Base-by-base conservation (phyloP, 2,797 vertebrate genomes). In the Ctenochaetus hawaiiensis region DNA sequence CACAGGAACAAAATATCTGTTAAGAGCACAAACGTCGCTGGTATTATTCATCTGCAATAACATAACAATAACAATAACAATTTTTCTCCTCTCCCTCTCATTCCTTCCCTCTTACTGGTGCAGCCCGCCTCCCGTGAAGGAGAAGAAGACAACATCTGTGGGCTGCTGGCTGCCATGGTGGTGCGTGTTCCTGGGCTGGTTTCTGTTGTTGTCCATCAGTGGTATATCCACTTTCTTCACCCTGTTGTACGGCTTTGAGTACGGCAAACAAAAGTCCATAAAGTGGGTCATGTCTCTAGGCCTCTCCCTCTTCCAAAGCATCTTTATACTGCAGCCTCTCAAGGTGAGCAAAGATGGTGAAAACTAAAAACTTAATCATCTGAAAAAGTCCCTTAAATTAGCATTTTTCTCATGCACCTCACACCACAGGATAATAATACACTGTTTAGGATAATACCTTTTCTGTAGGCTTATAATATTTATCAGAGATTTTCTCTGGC, bases 251-350 rank as follows among this genome's bases (percentile, higher is more conserved):
- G 95, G 96, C 53, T 94, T 97, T 48, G 10, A 87, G 20, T 97
- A 96, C 0, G 96, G 96, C 26, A 95, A 20, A 73, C 88, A 92
- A 4, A 94, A 94, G 47, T 96, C 96, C 77, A 94, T 92, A 77
- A 92, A 94, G 86, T 97, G 96, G 96, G 94, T 96, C 62, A 92
- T 96, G 81, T 96, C 96, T 65, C 90, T 96, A 82, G 93, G 90
- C 5, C 84, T 96, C 26, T 96, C 96, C 1, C 94, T 97, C 30
- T 95, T 97, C 83, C 94, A 97, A 81, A 97, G 96, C 85, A 96
- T 97, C 87, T 96, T 97, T 70, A 92, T 97, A 72, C 85, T 96
- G 77, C 96, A 97, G 86, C 96, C 96, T 44, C 94, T 97, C 22
- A 97, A 96, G 95, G 96, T 96, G 49, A 59, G 83, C 72, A 13